phyloP scores from a whole-genome alignment of 2,797 vertebrate genomes.

The Pangasius sanitwongsei region DNA sequence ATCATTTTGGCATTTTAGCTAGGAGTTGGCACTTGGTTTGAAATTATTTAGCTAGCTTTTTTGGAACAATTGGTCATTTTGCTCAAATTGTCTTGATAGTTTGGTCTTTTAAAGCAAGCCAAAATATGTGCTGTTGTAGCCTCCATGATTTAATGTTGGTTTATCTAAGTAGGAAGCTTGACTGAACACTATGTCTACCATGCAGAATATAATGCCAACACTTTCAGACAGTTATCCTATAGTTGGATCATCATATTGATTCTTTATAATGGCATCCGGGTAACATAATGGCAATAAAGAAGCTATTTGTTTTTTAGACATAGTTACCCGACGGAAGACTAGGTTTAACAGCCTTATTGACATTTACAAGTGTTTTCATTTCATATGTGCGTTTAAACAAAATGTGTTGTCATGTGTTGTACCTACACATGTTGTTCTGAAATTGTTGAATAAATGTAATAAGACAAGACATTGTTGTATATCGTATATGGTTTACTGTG shows the following conservation, averaged over 20 bases:
- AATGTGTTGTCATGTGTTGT: not conserved
- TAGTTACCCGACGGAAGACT: no score
- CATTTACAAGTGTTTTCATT: not conserved
- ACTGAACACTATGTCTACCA: not conserved
- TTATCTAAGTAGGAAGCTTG: not conserved
- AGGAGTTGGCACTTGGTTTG: not conserved
- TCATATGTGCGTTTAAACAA: not conserved
- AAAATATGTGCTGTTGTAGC: no score
- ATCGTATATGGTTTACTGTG: not conserved
- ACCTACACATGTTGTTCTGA: not conserved
- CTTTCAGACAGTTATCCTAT: not conserved
- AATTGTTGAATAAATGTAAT: not conserved
- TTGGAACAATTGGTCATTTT: not conserved
- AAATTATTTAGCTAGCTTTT: not conserved
- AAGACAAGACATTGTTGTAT: not conserved
- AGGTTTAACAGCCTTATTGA: not conserved
- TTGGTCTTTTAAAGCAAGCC: no score
- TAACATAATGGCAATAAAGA: not conserved
- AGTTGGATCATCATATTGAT: not conserved
- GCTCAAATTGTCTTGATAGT: not conserved
- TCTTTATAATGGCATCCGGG: not conserved
- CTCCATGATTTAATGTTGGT: not conserved
- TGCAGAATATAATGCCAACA: not conserved
- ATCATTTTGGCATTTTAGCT: no score
- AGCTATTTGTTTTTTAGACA: no score